Evolutionary conservation across 2,113 vertebrate species (phyloP).

Genomic region (Coreoperca whiteheadi): DNA sequence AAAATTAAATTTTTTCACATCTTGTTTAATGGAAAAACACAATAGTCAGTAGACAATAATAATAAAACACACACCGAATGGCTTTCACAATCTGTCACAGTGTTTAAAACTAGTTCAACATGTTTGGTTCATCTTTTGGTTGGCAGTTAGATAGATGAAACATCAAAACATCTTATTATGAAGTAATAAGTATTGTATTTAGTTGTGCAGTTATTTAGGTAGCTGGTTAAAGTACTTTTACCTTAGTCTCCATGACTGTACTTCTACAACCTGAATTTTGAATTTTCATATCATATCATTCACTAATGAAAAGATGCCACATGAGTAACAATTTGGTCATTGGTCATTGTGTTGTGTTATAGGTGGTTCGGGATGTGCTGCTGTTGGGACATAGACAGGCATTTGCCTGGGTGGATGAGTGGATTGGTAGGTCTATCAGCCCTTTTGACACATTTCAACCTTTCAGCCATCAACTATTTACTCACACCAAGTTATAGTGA

Average conservation of each 20-base stretch:
- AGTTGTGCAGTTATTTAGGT: no score
- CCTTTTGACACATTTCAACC: not conserved
- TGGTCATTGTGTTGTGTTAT: not conserved
- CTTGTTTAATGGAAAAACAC: not conserved
- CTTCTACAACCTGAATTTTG: not conserved
- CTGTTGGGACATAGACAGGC: slow-evolving; percentile 97
- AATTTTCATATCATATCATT: not conserved
- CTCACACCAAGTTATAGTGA: not conserved
- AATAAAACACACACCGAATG: not conserved
- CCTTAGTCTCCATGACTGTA: not conserved
- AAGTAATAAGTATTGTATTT: no score
- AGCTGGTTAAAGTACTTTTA: not conserved
- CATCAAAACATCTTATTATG: no score
- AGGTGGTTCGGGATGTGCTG: slow-evolving; percentile 96
- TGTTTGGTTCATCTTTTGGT: not conserved
- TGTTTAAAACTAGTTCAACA: not conserved
- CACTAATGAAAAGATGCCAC: not conserved
- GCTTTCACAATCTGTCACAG: not conserved
- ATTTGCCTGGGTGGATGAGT: slow-evolving; percentile 99
- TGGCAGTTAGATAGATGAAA: not conserved
- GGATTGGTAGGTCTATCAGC: slow-evolving; percentile 92
- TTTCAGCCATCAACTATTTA: not conserved
- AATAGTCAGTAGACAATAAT: not conserved
- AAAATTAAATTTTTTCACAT: not conserved
- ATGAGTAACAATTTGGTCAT: no score